Conservation (phyloP, 2,797 vertebrate genomes). For the Phalanger gymnotis region DNA sequence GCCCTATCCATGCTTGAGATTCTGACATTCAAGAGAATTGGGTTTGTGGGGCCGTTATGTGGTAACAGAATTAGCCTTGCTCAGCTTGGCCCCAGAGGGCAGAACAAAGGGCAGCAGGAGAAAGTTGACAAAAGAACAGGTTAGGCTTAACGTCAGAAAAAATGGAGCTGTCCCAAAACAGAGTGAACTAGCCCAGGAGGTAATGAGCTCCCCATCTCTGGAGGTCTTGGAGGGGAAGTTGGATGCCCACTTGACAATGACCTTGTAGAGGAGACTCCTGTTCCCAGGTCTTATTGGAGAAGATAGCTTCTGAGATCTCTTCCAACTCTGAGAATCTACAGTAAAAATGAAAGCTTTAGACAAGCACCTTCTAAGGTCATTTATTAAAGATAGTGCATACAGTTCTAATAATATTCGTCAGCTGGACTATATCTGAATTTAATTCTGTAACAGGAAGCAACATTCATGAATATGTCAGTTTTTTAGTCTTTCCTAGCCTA, state of each 20-base stretch:
- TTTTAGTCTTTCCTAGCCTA: background rate
- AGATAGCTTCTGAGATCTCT: background rate
- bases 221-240: background rate
- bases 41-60: background rate
- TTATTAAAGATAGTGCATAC: background rate
- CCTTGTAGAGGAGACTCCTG: background rate
- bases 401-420: background rate
- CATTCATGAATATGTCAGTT: background rate
- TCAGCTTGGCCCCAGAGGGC: background rate
- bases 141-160: background rate
- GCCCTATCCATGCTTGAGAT: background rate
- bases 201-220: background rate
- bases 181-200: background rate
- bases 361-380: background rate
- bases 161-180: background rate
- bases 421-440: background rate
- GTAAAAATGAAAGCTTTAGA: background rate
- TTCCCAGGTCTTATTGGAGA: background rate
- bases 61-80: background rate
- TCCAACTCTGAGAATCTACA: background rate
- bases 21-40: background rate
- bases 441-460: background rate
- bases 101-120: background rate
- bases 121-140: background rate
- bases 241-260: background rate